Base-by-base conservation (phyloP, 37 sponge, comb jelly and placozoan species). In the Haliclona indistincta region DNA sequence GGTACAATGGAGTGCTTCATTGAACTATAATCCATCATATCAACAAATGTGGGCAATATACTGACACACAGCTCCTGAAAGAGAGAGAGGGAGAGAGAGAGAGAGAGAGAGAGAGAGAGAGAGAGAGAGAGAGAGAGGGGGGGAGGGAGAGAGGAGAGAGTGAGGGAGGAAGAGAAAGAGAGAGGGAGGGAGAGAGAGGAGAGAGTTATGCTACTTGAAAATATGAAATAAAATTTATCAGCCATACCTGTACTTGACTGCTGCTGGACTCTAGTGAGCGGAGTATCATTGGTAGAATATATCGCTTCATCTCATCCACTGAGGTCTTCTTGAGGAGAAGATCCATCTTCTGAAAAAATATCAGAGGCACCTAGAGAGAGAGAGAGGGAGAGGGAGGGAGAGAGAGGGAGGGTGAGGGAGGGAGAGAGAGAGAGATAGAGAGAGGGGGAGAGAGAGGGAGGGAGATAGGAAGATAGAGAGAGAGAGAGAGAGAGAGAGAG, bases 331-430 rank as follows among this genome's bases (percentile, higher is more conserved):
- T 84, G 74, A 93, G 54, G 17, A 93, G 71, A 0, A 89, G 67
- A 55, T 93, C 94, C 94, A 93, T 93, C 66, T 77, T 86, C 54
- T 93, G 94, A 15, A 93, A 80, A 10, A 93, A 68, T 28, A 93
- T 89, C 52, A 86, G 72, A 7, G 85, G 83, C 15, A 93, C 52
- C 94, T 89, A 47, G 15, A 28, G 36, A 71, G 55, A 26, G 38
- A 71, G 28, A n/a, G n/a, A n/a, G n/a, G n/a, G n/a, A n/a, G n/a
- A n/a, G n/a, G n/a, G n/a, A n/a, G n/a, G n/a, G n/a, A n/a, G n/a
- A n/a, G n/a, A n/a, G n/a, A n/a, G n/a, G n/a, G n/a, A n/a, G n/a
- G n/a, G n/a, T n/a, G n/a, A n/a, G n/a, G n/a, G n/a, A n/a, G n/a
- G n/a, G n/a, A n/a, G n/a, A n/a, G n/a, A n/a, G n/a, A n/a, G n/a